Evolutionary conservation across 2,888 invertebrate species (phyloP), one percentile per base, ranked within the genome.

Genomic region (Drosophila austrosaltans): DNA sequence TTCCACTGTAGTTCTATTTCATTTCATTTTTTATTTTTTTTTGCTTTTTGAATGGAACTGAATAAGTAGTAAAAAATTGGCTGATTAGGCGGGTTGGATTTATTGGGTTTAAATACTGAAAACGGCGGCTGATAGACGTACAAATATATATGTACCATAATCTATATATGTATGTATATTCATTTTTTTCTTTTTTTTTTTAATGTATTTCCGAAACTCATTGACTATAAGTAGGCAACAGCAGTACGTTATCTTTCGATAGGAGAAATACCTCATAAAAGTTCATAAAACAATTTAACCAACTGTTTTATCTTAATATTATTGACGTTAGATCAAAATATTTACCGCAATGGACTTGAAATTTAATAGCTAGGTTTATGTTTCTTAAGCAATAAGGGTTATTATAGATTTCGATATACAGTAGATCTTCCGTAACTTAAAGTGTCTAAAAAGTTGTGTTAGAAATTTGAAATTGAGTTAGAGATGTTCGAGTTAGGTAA

Each of bases 41-140:
- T 58, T 22, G 22, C 12, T 60, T 44, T 39, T 48, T 66, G 56
- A 44, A 59, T 48, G 48, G 22, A 48, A 22, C 5, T 22, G 10
- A 44, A 48, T 48, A 22, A 48, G 48, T 48, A 48, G 48, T 48
- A 48, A 22, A 22, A 20, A 44, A 16, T 5, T n/a, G 44, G 10
- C 22, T 48, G 48, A 48, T 22, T 48, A 48, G 22, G 10, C 22
- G 48, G 48, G 22, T 4, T 4, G 48, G 48, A 48, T 48, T 48
- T 48, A 48, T 48, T 48, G 10, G 48, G 48, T 3, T 48, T 48
- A 48, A 48, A 48, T 22, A 12, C 42, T 44, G 16, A 22, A 8
- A 48, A 48, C 5, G 22, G 7, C 48, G 48, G 22, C 48, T 10
- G 22, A 10, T 48, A 48, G 48, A 48, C 3, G 22, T 36, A 10